A percentile compares a stretch with the other conserved stretches of the same genome.
These are phyloP conservation scores for Solea solea DNA, from an alignment of 2,113 vertebrate genomes.

Conservation along the genomic window DNA sequence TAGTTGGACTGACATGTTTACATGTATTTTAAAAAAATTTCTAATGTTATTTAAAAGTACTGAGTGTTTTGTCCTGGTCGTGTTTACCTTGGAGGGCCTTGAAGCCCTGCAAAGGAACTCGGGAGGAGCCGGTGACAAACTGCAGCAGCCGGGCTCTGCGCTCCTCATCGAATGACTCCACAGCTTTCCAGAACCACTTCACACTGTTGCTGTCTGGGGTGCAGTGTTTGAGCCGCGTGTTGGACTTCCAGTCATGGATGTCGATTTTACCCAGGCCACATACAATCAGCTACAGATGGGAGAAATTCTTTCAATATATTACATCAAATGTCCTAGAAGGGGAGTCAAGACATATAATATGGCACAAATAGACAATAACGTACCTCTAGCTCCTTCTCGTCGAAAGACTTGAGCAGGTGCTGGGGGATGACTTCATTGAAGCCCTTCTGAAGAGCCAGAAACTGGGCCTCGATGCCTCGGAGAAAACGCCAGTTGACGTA, in stretches of 20 bases:
- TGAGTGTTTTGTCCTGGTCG: neutral
- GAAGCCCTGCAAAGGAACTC: slow-evolving; percentile 98
- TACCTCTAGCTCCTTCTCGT: slow-evolving; percentile 99
- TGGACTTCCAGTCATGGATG: slow-evolving; percentile 97
- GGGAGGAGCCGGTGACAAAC: slow-evolving; percentile 97
- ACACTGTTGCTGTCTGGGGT: slow-evolving; percentile 95
- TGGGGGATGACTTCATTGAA: slow-evolving; percentile 99
- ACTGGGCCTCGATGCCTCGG: slow-evolving; percentile 97
- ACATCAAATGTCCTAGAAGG: neutral
- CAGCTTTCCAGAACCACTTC: slow-evolving; percentile 99
- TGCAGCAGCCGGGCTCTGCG: slow-evolving; percentile 93
- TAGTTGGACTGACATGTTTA: no score
- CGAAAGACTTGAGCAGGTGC: slow-evolving; percentile 97
- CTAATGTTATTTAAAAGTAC: no score
- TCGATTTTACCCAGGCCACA: slow-evolving; percentile 98
- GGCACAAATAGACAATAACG: neutral
- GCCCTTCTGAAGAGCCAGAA: slow-evolving; percentile 97
- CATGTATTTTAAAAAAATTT: no score
- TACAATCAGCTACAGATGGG: slow-evolving; percentile 86
- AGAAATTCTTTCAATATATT: neutral
- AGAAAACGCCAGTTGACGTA: slow-evolving; percentile 99
- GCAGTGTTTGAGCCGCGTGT: slow-evolving; percentile 98
- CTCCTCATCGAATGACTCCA: slow-evolving; percentile 97
- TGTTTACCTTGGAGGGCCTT: slow-evolving; percentile 94
- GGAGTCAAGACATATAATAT: neutral